Evolutionary conservation across 1,140 invertebrate species (phyloP), one percentile per base, ranked within the genome.

Genomic region (Parasteatoda tepidariorum): DNA sequence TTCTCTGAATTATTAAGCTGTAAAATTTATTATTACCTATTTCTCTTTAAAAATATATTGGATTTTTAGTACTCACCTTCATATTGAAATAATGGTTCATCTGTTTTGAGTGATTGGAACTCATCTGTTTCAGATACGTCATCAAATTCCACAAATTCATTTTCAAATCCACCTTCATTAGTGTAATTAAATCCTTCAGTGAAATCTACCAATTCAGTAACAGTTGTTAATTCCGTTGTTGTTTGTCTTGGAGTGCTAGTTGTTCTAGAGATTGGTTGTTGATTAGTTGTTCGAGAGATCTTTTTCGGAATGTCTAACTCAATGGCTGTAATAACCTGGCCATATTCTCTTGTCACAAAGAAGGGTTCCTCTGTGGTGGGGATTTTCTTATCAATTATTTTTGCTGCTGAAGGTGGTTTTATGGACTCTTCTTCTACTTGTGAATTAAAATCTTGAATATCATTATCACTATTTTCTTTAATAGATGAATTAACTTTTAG

Each of bases 281-380:
- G n/a, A n/a, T n/a, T n/a, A 15, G 55, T 22, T 13, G 22, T 38
- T n/a, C 30, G 31, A 2, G 13, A 31, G 34, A 9, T 75, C 7
- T 28, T 75, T 6, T 31, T 11, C 2, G 26, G 26, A 13, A 61
- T 30, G 15, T 71, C 55, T 9, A 48, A 48, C 33, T 48, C 22
- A n/a, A 82, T 31, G 22, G 78, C 66, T 18, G 78, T 70, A 13
- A 62, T 28, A 15, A 82, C 4, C 41, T 67, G 30, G 7, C 78
- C 78, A 62, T 82, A 82, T 59, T 82, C 78, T 34, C 78, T 82
- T 28, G 78, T 82, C 18, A 82, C 28, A 30, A 70, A 82, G 54
- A 71, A 82, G 3, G 78, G 78, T 11, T 82, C 78, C 18, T 61
- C 78, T 22, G 78, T 82, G 28, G 78, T 59, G 24, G 11, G 26